A percentile compares a stretch with the other conserved stretches of the same genome.
Evolutionary conservation across 2,113 vertebrate genomes (phyloP).

Genomic region (Castor canadensis): DNA sequence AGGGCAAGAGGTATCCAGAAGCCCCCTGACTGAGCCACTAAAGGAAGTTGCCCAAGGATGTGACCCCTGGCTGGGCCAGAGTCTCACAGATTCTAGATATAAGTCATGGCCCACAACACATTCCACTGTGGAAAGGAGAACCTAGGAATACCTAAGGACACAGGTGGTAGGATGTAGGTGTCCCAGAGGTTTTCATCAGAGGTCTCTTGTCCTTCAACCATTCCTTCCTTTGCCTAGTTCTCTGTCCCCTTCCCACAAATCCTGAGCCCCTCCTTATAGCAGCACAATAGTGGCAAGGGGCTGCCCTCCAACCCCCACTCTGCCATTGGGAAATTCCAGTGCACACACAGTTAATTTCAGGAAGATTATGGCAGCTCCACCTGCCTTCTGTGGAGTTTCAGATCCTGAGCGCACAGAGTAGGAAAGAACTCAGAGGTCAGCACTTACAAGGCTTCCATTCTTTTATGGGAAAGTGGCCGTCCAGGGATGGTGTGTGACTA

Average conservation of each 20-base stretch:
- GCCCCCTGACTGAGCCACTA: not conserved
- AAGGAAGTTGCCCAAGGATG: not conserved
- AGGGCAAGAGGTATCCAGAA: not conserved
- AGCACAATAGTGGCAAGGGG: not conserved
- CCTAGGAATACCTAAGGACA: too few relatives aligned
- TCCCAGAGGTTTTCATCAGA: not conserved
- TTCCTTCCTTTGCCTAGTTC: too few relatives aligned
- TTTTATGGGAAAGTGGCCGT: not conserved
- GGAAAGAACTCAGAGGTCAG: not conserved
- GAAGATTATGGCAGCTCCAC: too few relatives aligned
- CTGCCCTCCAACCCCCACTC: too few relatives aligned
- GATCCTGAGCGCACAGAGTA: not conserved
- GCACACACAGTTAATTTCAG: not conserved
- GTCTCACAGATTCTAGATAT: not conserved
- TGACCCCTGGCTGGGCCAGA: not conserved
- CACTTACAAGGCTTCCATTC: not conserved
- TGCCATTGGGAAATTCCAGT: not conserved
- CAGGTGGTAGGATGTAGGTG: not conserved
- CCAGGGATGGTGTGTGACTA: not conserved
- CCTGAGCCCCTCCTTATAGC: not conserved
- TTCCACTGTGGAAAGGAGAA: not conserved
- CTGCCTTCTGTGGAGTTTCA: not conserved
- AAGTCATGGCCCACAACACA: not conserved
- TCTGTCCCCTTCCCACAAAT: not conserved
- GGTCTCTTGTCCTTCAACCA: too few relatives aligned